Conservation (phyloP, 2,113 vertebrate genomes). For the Pterocles orientalis region DNA sequence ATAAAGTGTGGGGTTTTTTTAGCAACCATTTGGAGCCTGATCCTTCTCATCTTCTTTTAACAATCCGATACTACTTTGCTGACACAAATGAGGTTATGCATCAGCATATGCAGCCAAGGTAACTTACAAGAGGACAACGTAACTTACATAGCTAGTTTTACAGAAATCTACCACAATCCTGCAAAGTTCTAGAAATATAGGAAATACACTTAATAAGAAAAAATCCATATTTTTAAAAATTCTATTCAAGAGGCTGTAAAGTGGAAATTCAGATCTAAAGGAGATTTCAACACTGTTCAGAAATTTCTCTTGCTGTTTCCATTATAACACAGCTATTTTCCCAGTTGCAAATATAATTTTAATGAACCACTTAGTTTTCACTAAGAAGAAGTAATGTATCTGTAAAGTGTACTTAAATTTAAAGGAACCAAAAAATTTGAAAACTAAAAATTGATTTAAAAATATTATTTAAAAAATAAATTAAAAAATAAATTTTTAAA, state of each 20-base stretch:
- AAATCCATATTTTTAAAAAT: rapidly evolving
- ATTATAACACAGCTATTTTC: neutral
- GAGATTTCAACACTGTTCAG: neutral
- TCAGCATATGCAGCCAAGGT: rapidly evolving
- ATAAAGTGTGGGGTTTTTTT: neutral
- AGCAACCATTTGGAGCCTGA: neutral
- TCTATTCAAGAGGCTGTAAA: neutral
- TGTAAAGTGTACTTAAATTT: neutral
- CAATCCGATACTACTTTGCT: neutral
- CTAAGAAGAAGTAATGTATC: neutral
- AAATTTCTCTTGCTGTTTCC: neutral
- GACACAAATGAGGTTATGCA: neutral
- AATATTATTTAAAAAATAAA: too few relatives aligned
- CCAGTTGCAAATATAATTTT: neutral
- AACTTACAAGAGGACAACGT: neutral
- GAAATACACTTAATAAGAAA: neutral
- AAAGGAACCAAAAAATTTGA: neutral
- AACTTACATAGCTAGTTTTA: neutral
- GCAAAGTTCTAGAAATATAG: neutral
- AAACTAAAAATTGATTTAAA: neutral
- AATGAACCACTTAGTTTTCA: neutral
- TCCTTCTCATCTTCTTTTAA: neutral
- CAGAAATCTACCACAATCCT: neutral
- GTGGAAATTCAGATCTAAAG: neutral
- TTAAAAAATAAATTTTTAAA: too few relatives aligned